Percentiles rank a stretch among this genome's conserved stretches.
These are phyloP conservation scores for Naso thynnoides DNA, from an alignment of 2,797 vertebrate genomes.

Conservation along the genomic window DNA sequence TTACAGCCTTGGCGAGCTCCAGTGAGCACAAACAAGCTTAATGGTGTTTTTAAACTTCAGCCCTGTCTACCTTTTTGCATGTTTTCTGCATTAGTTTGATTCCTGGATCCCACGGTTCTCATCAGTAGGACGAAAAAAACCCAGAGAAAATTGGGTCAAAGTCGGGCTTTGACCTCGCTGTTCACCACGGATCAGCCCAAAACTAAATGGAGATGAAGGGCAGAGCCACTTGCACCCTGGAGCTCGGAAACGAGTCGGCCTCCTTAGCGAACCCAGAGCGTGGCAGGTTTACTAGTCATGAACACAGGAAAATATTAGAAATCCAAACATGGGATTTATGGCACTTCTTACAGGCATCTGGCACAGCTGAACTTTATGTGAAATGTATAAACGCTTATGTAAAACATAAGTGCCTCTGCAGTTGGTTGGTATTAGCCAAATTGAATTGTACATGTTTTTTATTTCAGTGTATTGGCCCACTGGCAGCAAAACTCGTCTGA, in stretches of 20 bases:
- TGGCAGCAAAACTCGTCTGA: constrained; percentile 33
- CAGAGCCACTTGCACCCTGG: constrained; percentile 64
- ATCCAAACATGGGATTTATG: constrained; percentile 70
- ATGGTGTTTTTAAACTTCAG: constrained; percentile 18
- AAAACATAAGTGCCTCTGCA: constrained; percentile 48
- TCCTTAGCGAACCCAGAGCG: constrained; percentile 46
- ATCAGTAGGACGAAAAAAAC: constrained; percentile 39
- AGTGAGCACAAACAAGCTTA: background rate
- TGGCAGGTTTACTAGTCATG: constrained; percentile 69
- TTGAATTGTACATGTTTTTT: constrained; percentile 43
- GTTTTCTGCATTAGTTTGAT: constrained; percentile 36
- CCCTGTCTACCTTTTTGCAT: constrained; percentile 11
- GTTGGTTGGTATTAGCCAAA: constrained; percentile 34
- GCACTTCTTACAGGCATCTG: constrained; percentile 61
- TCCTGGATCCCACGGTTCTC: constrained; percentile 36
- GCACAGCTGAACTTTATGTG: constrained; percentile 61
- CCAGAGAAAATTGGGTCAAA: constrained; percentile 50
- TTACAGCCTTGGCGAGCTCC: constrained; percentile 1
- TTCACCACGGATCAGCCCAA: constrained; percentile 48
- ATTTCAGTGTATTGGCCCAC: constrained; percentile 34
- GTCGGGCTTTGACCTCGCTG: constrained; percentile 55
- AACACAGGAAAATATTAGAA: constrained; percentile 69
- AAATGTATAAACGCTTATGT: constrained; percentile 70
- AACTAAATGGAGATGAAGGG: constrained; percentile 50
- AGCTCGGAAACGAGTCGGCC: constrained; percentile 63